These are phyloP conservation scores for Hermaeophaga mercurialis DNA, from an alignment of 2,888 invertebrate genomes.

Conservation along the genomic window DNA sequence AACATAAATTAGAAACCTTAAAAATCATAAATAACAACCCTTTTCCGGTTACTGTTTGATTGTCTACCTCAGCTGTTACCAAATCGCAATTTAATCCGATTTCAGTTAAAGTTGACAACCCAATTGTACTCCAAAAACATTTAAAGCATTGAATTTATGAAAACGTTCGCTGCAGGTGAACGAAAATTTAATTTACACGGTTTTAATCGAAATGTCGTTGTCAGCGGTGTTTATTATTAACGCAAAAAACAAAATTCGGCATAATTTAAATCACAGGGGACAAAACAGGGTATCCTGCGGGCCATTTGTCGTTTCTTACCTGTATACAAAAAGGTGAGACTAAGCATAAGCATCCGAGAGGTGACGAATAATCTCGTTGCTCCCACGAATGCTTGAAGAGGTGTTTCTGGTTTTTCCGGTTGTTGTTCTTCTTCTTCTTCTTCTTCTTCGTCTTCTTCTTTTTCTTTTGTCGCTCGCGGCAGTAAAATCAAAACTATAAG, in stretches of 20 bases:
- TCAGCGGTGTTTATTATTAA: no score
- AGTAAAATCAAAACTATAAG: conserved; percentile 70
- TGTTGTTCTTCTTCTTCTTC: conserved; percentile 49
- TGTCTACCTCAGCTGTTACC: conserved; percentile 1
- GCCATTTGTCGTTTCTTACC: conserved; percentile 71
- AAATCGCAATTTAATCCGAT: background rate
- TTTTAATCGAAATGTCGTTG: conserved; percentile 20
- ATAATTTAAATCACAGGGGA: no score
- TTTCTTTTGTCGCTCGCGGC: conserved; percentile 60
- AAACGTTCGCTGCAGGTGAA: conserved; percentile 13
- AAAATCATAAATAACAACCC: no score
- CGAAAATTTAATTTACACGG: conserved; percentile 20
- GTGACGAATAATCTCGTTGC: conserved; percentile 80
- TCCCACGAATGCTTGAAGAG: conserved; percentile 72
- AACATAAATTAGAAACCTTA: no score
- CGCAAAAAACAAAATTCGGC: no score
- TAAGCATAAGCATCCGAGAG: conserved; percentile 81
- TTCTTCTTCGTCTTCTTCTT: conserved; percentile 54
- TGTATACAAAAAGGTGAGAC: conserved; percentile 88
- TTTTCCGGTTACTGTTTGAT: no score
- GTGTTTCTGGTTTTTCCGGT: conserved; percentile 57
- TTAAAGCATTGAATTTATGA: background rate
- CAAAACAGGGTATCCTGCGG: no score
- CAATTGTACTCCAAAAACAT: background rate
- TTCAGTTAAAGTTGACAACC: background rate